These are phyloP conservation scores for Dolichallabes microphthalmus DNA, from an alignment of 2,113 vertebrate genomes.

Conservation along the genomic window DNA sequence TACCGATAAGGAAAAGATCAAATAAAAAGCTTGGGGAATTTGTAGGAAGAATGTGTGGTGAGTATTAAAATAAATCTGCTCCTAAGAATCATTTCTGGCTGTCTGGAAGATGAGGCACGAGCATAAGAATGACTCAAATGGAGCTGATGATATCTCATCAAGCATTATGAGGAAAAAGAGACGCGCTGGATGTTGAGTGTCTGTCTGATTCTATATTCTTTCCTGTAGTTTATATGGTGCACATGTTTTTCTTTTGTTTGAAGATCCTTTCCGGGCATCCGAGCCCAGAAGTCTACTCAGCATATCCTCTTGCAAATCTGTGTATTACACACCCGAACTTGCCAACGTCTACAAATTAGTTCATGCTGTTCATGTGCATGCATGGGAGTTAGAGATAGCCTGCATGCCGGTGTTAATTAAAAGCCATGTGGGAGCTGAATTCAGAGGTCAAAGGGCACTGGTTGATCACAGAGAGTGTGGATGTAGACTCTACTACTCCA, in stretches of 20 bases:
- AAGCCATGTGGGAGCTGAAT: conserved; percentile 36
- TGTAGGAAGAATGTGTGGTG: not conserved
- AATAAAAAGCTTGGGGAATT: not conserved
- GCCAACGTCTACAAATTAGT: conserved; percentile 19
- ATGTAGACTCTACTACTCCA: conserved; percentile 25
- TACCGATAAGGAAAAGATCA: not conserved
- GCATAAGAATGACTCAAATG: conserved; percentile 17
- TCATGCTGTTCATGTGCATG: not conserved
- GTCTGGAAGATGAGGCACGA: not conserved
- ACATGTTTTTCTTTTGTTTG: not conserved
- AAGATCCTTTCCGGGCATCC: conserved; percentile 1
- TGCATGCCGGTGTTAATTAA: conserved; percentile 44
- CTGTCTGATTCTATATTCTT: not conserved
- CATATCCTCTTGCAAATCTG: conserved; percentile 41
- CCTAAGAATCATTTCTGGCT: not conserved
- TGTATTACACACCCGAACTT: conserved; percentile 27
- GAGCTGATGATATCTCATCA: conserved; percentile 4
- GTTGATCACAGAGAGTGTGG: conserved; percentile 41
- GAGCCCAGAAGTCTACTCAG: conserved; percentile 30
- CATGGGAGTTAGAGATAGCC: not conserved
- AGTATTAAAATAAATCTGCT: conserved; percentile 2
- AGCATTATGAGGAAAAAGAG: not conserved
- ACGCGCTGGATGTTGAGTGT: not conserved
- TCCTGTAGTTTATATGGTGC: not conserved
- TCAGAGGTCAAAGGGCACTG: conserved; percentile 55